phyloP scores from a whole-genome alignment of 2,888 invertebrate species.

The Tholera decimalis region DNA sequence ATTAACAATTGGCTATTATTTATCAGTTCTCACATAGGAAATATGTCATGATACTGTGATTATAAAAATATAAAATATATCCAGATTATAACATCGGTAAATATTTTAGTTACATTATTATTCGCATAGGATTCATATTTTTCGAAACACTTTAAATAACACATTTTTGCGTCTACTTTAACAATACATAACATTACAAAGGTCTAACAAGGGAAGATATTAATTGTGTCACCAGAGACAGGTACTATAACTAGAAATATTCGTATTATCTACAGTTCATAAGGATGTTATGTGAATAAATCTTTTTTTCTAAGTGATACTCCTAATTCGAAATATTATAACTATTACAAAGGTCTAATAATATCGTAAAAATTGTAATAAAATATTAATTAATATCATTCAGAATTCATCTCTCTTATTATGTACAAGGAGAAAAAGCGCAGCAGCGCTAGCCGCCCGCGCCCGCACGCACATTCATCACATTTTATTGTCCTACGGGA shows the following conservation, averaged over 20 bases:
- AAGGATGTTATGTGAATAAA: constrained; percentile 76
- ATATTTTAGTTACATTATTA: constrained; percentile 63
- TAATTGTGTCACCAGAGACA: constrained; percentile 71
- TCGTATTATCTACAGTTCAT: constrained; percentile 77
- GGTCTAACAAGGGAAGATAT: constrained; percentile 74
- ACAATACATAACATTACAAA: constrained; percentile 71
- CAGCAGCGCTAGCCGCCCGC: constrained; percentile 56
- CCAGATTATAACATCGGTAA: constrained; percentile 80
- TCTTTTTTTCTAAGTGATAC: constrained; percentile 78
- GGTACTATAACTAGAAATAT: constrained; percentile 67
- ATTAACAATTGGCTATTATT: constrained; percentile 76
- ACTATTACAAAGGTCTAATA: constrained; percentile 80
- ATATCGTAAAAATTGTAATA: constrained; percentile 85
- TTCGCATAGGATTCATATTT: constrained; percentile 57
- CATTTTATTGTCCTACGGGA: constrained; percentile 83
- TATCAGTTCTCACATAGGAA: constrained; percentile 82
- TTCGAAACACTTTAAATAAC: constrained; percentile 36
- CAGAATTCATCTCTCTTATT: constrained; percentile 84
- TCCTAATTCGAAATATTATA: constrained; percentile 77
- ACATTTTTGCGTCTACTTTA: constrained; percentile 59
- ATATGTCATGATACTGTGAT: constrained; percentile 80
- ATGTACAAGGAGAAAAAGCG: constrained; percentile 64
- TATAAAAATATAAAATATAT: constrained; percentile 81
- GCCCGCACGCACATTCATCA: constrained; percentile 67
- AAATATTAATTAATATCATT: constrained; percentile 87